phyloP scores from a whole-genome alignment of 2,113 vertebrate species.

The Psittacus erithacus region DNA sequence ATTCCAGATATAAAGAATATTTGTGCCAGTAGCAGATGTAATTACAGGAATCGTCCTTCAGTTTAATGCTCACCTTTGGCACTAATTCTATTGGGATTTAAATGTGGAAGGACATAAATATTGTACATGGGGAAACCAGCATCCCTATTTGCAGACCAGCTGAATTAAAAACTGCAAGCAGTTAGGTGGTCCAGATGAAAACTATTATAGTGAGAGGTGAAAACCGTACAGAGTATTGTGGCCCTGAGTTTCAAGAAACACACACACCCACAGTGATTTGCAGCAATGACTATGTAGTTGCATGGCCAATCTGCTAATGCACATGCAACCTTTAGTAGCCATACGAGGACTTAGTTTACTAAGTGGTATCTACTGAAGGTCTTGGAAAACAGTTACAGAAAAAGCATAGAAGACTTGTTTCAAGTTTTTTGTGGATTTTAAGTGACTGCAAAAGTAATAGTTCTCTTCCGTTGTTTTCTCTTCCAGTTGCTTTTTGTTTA shows the following conservation, averaged over 20 bases:
- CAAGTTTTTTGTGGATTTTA: constrained; percentile 12
- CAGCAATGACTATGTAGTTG: neutral
- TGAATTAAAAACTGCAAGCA: neutral
- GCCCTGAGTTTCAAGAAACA: neutral
- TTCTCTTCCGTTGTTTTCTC: constrained; percentile 11
- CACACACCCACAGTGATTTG: neutral
- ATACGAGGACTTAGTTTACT: neutral
- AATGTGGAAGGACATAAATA: constrained; percentile 1
- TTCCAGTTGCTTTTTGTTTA: neutral
- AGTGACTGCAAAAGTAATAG: neutral
- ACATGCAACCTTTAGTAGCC: neutral
- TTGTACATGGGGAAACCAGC: neutral
- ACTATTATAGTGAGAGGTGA: neutral
- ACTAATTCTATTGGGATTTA: constrained; percentile 13
- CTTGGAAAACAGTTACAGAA: neutral
- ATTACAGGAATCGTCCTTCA: constrained; percentile 22
- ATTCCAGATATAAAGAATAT: constrained; percentile 25
- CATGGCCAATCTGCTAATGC: neutral
- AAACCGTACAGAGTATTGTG: neutral
- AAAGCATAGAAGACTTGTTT: neutral
- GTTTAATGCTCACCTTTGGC: constrained; percentile 48
- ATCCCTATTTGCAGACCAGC: neutral
- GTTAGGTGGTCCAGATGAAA: constrained; percentile 48
- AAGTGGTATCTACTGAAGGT: neutral
- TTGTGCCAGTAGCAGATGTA: constrained; percentile 33